Evolutionary conservation across 2,888 invertebrate genomes (phyloP).

Genomic region (Drosophila paramelanica): DNA sequence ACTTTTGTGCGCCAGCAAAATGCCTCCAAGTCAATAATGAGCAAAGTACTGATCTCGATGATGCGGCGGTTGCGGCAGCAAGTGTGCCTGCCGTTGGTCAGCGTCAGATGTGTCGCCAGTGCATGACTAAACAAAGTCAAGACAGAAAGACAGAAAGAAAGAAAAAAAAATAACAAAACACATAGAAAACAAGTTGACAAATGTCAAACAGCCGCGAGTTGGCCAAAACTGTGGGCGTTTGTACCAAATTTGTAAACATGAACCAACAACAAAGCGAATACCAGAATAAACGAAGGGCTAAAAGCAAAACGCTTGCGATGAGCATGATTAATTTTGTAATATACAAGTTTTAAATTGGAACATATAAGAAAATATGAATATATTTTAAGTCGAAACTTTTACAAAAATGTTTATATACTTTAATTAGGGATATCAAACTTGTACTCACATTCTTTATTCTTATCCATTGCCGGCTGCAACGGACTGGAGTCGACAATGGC

Average conservation of each 20-base stretch:
- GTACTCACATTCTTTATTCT: conserved; percentile 98
- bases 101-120: conserved; percentile 17
- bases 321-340: neutral
- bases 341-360: neutral
- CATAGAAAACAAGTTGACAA: conserved; percentile 63
- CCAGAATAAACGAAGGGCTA: conserved; percentile 28
- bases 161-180: conserved; percentile 5
- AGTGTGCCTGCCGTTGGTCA: conserved; percentile 32
- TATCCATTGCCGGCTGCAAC: conserved; percentile 96
- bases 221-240: conserved; percentile 46
- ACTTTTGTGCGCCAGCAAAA: conserved; percentile 34
- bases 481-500: conserved; percentile 97
- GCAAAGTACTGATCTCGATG: conserved; percentile 27
- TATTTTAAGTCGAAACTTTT: too few relatives aligned
- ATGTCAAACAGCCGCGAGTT: conserved; percentile 73
- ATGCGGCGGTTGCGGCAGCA: conserved; percentile 16
- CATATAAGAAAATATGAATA: too few relatives aligned
- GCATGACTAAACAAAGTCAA: conserved; percentile 57
- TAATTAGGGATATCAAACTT: neutral
- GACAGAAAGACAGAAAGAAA: conserved; percentile 7
- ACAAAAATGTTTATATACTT: too few relatives aligned
- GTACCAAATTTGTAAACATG: conserved; percentile 59
- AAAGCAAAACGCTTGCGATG: neutral
- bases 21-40: conserved; percentile 55
- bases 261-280: conserved; percentile 22